Base-by-base conservation (phyloP, 64 coral and sea anemone species). In the Astreopora myriophthalma region DNA sequence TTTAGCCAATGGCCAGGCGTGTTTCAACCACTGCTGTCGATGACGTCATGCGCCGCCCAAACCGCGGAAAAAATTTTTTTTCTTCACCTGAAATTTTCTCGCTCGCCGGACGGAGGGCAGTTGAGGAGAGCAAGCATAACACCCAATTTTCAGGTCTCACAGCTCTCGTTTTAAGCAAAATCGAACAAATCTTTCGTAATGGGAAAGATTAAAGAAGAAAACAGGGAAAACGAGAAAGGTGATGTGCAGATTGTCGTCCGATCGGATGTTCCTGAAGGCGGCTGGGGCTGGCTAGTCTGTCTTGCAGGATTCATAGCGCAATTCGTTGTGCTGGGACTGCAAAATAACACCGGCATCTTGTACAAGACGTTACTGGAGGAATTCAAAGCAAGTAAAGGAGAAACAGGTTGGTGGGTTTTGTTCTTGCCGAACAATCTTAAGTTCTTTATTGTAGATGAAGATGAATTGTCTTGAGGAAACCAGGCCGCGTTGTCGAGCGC, bases 251-350 rank as follows among this genome's bases (percentile, higher is more conserved):
- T 92, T 27, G 48, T 74, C 27, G 69, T 74, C 7, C 79, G 22
- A 17, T 32, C 42, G 40, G 29, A 42, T 6, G 44, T 92, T 13
- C 94, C 94, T 20, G 94, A 95, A 12, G 94, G 94, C 9, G 94
- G 94, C n/a, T 95, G 94, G 94, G 94, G 94, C 1, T 95, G 94
- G 94, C 34, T 92, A 0, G 75, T 95, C 29, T 95, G 94, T 61
- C 55, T 95, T 12, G 94, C 94, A 0, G 94, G 94, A 6, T 95
- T 95, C 48, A 88, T 64, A 8, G 90, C 89, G 22, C 94, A 95
- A 23, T 95, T 92, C 58, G 86, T 84, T 48, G 71, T 95, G 14
- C 48, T 95, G 4, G 94, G 94, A 49, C 65, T 95, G 76, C 94
- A 95, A 84, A 95, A 95, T 63, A 95, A 95, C 37, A 33, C 89